Conservation (phyloP, 2,888 invertebrate species). For the Halictus quadricinctus region DNA sequence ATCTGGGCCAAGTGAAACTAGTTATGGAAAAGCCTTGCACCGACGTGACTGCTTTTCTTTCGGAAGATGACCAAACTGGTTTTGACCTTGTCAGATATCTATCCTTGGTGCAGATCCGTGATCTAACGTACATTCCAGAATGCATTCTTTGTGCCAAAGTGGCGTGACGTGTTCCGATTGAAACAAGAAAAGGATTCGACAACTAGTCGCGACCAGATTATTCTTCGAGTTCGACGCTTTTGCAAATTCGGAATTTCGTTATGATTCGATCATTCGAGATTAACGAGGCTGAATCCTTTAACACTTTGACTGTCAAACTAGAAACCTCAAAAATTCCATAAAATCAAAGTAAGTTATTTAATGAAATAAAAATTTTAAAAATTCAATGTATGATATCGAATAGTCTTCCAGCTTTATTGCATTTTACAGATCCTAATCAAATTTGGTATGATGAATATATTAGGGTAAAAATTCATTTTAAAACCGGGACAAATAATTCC, state of each 20-base stretch:
- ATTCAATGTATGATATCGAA: no score
- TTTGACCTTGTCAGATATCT: conserved; percentile 51
- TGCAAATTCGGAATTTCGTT: neutral
- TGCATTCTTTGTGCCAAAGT: conserved; percentile 23
- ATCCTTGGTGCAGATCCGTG: conserved; percentile 52
- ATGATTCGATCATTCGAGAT: no score
- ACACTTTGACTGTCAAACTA: no score
- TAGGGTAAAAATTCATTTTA: no score
- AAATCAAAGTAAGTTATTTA: no score
- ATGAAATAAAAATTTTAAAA: no score
- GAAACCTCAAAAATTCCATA: no score
- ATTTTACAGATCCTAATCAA: no score
- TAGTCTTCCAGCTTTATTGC: no score
- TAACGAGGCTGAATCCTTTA: no score
- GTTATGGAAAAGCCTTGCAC: conserved; percentile 70
- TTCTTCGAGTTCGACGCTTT: neutral
- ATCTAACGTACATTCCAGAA: conserved; percentile 61
- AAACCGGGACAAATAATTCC: no score
- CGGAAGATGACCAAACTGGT: conserved; percentile 65
- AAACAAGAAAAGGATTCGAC: neutral
- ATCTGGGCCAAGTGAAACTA: conserved; percentile 73
- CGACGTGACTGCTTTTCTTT: conserved; percentile 66
- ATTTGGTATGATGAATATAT: no score
- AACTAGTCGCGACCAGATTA: neutral
- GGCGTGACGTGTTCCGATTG: neutral